phyloP scores from a whole-genome alignment of 64 coral and sea anemone species.

The Actinia tenebrosa region DNA sequence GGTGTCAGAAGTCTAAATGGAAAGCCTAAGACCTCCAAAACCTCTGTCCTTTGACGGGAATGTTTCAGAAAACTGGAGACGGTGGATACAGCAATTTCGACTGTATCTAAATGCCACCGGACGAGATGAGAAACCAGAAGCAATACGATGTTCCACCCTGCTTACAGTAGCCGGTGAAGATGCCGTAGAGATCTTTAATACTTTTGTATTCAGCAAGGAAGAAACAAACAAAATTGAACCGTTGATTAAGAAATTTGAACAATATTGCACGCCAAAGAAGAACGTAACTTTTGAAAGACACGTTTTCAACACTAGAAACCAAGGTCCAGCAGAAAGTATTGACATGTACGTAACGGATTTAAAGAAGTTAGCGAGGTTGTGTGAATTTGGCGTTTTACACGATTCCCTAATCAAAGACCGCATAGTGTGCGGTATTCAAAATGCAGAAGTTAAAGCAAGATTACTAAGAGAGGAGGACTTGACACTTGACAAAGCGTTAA shows the following conservation, averaged over 20 bases:
- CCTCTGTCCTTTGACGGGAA: not conserved
- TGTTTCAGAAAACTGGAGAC: not conserved
- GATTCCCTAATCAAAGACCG: not conserved
- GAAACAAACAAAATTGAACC: not conserved
- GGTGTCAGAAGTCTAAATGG: not conserved
- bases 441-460: constrained; percentile 27
- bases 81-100: not conserved
- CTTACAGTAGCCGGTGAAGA: not conserved
- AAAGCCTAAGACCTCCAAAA: not conserved
- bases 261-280: no score
- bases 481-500: not conserved
- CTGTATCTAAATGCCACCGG: not conserved
- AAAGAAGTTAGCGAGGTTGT: not conserved
- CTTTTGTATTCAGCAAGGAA: not conserved
- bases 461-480: constrained; percentile 19
- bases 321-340: not conserved
- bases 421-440: constrained; percentile 33
- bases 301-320: not conserved
- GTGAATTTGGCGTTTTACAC: not conserved
- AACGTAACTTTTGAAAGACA: no score
- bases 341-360: not conserved
- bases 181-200: not conserved
- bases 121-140: not conserved
- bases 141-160: not conserved
- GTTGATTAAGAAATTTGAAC: not conserved